Evolutionary conservation across 2,113 vertebrate genomes (phyloP).

Genomic region (Hippocampus guttulatus): DNA sequence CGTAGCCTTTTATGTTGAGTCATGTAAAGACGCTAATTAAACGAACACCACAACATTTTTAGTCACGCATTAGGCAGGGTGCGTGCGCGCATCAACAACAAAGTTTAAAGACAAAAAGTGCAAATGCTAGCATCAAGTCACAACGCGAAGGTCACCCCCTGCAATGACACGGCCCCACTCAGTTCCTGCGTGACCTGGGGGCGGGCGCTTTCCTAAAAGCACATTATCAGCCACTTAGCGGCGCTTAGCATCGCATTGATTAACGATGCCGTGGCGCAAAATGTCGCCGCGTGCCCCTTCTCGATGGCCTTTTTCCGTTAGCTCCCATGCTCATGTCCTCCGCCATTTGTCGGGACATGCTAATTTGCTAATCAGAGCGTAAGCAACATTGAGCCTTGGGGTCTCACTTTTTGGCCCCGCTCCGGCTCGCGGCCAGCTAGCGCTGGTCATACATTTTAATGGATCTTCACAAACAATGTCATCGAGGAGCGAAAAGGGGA

Average conservation of each 20-base stretch:
- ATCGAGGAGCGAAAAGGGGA: neutral
- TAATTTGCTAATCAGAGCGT: conserved; percentile 61
- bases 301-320: conserved; percentile 47
- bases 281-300: conserved; percentile 32
- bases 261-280: conserved; percentile 39
- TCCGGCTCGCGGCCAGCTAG: conserved; percentile 14
- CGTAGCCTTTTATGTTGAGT: too few relatives aligned
- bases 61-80: too few relatives aligned
- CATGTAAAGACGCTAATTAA: too few relatives aligned
- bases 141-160: neutral
- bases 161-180: neutral
- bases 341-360: conserved; percentile 39
- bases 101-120: neutral
- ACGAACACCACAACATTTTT: too few relatives aligned
- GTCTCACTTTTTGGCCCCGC: conserved; percentile 19
- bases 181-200: conserved; percentile 22
- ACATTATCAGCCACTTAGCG: conserved; percentile 54
- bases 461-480: conserved; percentile 16
- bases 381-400: conserved; percentile 45
- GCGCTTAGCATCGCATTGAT: conserved; percentile 52
- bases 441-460: conserved; percentile 19
- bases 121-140: neutral
- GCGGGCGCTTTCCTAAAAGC: conserved; percentile 32
- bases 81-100: neutral
- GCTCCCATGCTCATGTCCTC: conserved; percentile 49